These are phyloP conservation scores for Cyrtorhinus lividipennis DNA, from an alignment of 1,140 invertebrate species.

Conservation along the genomic window DNA sequence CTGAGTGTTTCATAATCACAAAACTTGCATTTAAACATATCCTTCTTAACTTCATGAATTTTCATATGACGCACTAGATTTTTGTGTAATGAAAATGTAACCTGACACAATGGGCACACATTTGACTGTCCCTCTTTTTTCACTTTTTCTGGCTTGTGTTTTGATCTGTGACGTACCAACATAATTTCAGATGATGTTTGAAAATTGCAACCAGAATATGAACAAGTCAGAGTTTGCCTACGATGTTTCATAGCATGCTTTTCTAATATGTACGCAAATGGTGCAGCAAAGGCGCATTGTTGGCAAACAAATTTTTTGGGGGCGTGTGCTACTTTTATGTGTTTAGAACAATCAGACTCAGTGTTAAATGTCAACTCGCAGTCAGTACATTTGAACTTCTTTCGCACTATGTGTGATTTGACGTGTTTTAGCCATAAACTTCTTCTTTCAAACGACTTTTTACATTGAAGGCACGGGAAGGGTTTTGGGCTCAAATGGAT, in stretches of 20 bases:
- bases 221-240: neutral
- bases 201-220: conserved; percentile 10
- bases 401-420: neutral
- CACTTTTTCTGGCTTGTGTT: neutral
- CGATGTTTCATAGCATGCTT: conserved; percentile 12
- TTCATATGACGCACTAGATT: conserved; percentile 16
- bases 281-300: conserved; percentile 11
- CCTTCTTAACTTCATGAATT: conserved; percentile 7
- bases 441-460: neutral
- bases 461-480: neutral
- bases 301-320: conserved; percentile 1
- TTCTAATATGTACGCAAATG: conserved; percentile 12
- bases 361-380: conserved; percentile 3
- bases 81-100: conserved; percentile 13
- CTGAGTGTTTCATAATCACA: conserved; percentile 13
- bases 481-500: neutral
- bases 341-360: neutral
- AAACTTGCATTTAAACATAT: neutral
- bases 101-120: conserved; percentile 5
- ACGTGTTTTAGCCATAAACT: conserved; percentile 8
- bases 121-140: conserved; percentile 1
- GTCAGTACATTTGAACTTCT: neutral
- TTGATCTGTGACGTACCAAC: neutral
- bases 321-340: neutral
- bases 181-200: conserved; percentile 14